Evolutionary conservation across 2,113 vertebrate genomes (phyloP), one percentile per base, ranked within the genome.

Genomic region (Pteronura brasiliensis): DNA sequence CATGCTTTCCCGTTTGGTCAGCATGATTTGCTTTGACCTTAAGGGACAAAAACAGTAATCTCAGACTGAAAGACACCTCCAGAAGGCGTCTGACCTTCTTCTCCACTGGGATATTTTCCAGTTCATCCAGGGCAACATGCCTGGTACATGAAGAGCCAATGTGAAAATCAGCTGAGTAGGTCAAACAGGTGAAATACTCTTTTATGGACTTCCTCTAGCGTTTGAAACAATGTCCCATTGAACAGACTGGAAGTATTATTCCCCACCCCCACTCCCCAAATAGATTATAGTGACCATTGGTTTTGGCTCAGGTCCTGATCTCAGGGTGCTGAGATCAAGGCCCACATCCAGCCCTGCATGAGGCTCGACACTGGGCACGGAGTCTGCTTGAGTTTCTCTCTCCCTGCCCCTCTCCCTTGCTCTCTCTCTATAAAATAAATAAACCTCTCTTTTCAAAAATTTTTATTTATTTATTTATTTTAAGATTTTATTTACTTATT

Each of bases 1-100:
- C 44, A 29, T 18, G 3, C 39, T 79, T 36, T 61, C 34, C 67
- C 20, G 42, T 65, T 93, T 69, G 76, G 63, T 39, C 61, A n/a
- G 27, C 23, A 15, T 4, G 13, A 92, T 84, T 84, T n/a, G 12
- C 25, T 85, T 88, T 77, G 88, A 89, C 90, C 82, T 95, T 74
- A 42, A 71, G 36, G 71, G 61, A 83, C 6, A 20, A 72, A 72
- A 49, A 57, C 10, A 42, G 61, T 74, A 42, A 72, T 18, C 90
- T 85, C 59, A 49, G 77, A 25, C 15, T 36, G 39, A 55, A 83
- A 23, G 65, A 95, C 85, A 83, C 29, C 15, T 89, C 72, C 34
- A 55, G 55, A 55, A 88, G 39, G 34, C 81, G 80, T 71, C 69
- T 85, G 83, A 95, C 90, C 21, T 93, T 93, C 93, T 96, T 82